These are phyloP conservation scores for Holacanthella duospinosa DNA, from an alignment of 2,888 invertebrate species.

Conservation along the genomic window DNA sequence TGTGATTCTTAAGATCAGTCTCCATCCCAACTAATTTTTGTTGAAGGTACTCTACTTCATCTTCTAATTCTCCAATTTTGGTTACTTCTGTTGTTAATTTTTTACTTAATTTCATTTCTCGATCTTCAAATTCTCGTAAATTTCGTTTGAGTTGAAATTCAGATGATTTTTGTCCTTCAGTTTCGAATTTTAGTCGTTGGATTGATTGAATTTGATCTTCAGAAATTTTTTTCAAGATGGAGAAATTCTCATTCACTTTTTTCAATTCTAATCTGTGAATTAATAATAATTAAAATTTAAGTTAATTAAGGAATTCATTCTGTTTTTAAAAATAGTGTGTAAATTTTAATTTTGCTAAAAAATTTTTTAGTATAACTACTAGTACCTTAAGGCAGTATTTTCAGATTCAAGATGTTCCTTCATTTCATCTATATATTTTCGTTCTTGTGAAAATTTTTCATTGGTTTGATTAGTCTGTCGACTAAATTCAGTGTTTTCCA, in stretches of 20 bases:
- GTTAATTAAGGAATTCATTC: too few species aligned
- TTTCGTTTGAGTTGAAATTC: slow-evolving; percentile 20
- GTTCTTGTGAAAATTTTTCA: slow-evolving; percentile 9
- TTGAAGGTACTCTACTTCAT: slow-evolving; percentile 19
- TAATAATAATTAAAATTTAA: not conserved
- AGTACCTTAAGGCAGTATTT: too few species aligned
- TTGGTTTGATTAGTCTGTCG: not conserved
- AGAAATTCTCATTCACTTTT: slow-evolving; percentile 23
- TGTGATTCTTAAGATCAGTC: slow-evolving; percentile 21
- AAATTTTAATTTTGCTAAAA: too few species aligned
- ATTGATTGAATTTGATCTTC: slow-evolving; percentile 30
- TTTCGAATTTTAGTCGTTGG: slow-evolving; percentile 21
- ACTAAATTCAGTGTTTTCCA: not conserved
- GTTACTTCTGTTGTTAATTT: slow-evolving; percentile 16
- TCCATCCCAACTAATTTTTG: slow-evolving; percentile 15
- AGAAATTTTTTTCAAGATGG: slow-evolving; percentile 29
- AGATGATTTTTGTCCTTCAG: slow-evolving; percentile 15
- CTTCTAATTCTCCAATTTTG: slow-evolving; percentile 6
- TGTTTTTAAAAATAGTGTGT: too few species aligned
- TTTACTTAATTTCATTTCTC: slow-evolving; percentile 14
- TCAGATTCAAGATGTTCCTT: too few species aligned
- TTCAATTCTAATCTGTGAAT: slow-evolving; percentile 20
- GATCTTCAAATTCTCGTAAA: slow-evolving; percentile 18
- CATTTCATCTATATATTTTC: too few species aligned
- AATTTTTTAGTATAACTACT: too few species aligned